Percentiles rank a stretch among this genome's conserved stretches.
These are phyloP conservation scores for Eptesicus fuscus DNA, from an alignment of 2,113 vertebrate genomes.

Conservation along the genomic window DNA sequence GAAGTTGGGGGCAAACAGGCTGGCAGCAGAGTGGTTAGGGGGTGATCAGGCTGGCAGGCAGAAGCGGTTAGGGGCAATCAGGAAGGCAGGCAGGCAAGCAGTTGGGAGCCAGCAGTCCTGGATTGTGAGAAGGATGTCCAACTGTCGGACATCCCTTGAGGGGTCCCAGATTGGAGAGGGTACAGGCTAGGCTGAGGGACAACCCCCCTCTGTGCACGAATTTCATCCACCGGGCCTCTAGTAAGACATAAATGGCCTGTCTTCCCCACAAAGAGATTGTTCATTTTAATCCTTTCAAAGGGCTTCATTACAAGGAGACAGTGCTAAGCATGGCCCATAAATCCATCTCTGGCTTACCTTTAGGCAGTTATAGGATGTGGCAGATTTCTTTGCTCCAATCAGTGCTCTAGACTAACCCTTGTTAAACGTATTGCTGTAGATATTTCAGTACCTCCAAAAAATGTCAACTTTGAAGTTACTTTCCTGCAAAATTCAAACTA, in stretches of 20 bases:
- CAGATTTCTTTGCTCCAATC: conserved; percentile 67
- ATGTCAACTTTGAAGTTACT: conserved; percentile 77
- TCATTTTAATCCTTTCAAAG: conserved; percentile 66
- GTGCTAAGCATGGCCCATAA: conserved; percentile 58
- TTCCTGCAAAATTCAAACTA: conserved; percentile 75
- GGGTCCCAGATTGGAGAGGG: too few species aligned
- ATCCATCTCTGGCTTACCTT: conserved; percentile 64
- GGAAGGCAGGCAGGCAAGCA: too few species aligned
- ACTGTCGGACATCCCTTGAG: too few species aligned
- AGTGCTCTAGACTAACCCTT: conserved; percentile 65
- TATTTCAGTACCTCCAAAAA: conserved; percentile 75
- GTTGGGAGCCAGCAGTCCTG: too few species aligned
- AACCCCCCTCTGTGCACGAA: too few species aligned
- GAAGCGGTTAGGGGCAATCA: too few species aligned
- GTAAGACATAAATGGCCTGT: conserved; percentile 61
- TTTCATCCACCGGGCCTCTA: too few species aligned
- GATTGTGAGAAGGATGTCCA: too few species aligned
- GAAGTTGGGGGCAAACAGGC: too few species aligned
- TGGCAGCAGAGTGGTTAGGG: too few species aligned
- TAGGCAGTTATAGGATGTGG: conserved; percentile 52
- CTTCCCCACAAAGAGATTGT: conserved; percentile 40
- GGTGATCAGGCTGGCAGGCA: too few species aligned
- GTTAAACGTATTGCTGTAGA: conserved; percentile 72
- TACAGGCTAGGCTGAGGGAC: too few species aligned
- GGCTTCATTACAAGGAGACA: conserved; percentile 54